A percentile compares a stretch with the other conserved stretches of the same genome.
phyloP scores from a whole-genome alignment of 2,113 vertebrate genomes.

The Phoxinus phoxinus region DNA sequence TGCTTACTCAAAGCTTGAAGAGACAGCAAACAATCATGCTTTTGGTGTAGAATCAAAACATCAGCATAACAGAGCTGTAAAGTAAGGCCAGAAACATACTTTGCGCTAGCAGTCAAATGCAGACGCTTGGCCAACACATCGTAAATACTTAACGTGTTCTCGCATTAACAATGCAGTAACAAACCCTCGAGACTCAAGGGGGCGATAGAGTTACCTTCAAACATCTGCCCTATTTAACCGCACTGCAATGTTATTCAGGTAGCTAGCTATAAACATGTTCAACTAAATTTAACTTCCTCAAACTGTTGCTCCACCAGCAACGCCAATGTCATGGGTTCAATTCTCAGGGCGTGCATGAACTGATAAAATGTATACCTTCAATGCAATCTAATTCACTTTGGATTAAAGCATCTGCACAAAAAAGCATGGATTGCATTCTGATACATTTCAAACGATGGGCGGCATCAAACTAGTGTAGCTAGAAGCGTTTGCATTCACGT shows the following conservation, averaged over 20 bases:
- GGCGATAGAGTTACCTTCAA: neutral
- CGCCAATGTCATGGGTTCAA: neutral
- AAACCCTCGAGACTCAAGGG: neutral
- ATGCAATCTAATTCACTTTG: neutral
- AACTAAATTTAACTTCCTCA: neutral
- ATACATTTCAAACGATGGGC: neutral
- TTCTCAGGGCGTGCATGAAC: neutral
- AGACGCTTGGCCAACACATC: neutral
- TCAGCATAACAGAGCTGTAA: slow-evolving; percentile 23
- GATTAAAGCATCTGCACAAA: neutral
- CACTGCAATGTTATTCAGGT: neutral
- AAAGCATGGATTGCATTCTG: neutral
- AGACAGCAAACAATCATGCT: slow-evolving; percentile 49
- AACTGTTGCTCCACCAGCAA: neutral
- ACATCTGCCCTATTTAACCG: neutral
- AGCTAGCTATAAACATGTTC: neutral
- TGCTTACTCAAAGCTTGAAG: slow-evolving; percentile 36
- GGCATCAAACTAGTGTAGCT: neutral
- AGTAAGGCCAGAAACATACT: neutral
- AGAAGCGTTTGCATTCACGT: neutral
- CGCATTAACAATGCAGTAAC: neutral
- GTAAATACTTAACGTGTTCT: neutral
- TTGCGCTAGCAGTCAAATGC: neutral
- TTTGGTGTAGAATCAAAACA: slow-evolving; percentile 16
- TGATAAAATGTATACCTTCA: neutral